Conservation (phyloP, 2,888 invertebrate genomes). For the Heteromyza rotundicornis region DNA sequence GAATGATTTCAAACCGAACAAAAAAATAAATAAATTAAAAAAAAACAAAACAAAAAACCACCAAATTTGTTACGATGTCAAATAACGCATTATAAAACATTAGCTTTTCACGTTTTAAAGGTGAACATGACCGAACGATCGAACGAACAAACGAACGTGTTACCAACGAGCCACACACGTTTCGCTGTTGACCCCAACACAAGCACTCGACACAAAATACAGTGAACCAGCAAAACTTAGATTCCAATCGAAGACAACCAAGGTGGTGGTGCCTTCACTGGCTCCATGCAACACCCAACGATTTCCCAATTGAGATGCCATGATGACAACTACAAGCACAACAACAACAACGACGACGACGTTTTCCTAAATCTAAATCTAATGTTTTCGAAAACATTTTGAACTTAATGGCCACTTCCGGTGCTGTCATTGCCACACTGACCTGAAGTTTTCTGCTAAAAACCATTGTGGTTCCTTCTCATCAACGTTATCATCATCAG, state of each 20-base stretch:
- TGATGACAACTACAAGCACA: too few species aligned
- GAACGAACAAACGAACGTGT: too few species aligned
- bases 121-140: background rate
- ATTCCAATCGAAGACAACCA: background rate
- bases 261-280: background rate
- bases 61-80: too few species aligned
- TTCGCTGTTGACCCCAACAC: background rate
- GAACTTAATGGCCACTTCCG: constrained; percentile 1
- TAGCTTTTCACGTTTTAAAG: too few species aligned
- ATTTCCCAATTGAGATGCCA: background rate
- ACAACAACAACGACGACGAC: too few species aligned
- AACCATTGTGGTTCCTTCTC: too few species aligned
- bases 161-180: too few species aligned
- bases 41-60: too few species aligned
- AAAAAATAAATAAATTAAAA: too few species aligned
- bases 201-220: background rate
- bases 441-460: background rate
- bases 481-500: background rate
- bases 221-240: background rate
- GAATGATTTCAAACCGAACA: too few species aligned
- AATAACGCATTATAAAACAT: too few species aligned
- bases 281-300: background rate
- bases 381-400: background rate
- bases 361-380: too few species aligned
- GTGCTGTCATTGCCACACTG: background rate